phyloP scores from a whole-genome alignment of 2,797 vertebrate species.

The Champsocephalus esox region DNA sequence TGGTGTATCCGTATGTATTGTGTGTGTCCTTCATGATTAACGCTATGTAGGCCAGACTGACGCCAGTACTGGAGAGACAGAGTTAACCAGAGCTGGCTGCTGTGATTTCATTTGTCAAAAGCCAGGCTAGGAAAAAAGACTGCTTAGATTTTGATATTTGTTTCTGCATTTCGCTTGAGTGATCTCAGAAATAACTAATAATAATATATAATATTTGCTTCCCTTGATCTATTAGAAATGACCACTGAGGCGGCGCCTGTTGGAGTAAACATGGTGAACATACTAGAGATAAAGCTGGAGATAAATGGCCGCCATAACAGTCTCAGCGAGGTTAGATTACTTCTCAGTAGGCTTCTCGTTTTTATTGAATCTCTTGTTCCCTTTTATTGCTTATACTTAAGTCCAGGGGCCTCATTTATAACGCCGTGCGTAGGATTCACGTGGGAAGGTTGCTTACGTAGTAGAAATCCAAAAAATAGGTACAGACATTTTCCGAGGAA shows the following conservation, averaged over 20 bases:
- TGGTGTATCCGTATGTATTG: slow-evolving; percentile 10
- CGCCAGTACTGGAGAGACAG: slow-evolving; percentile 27
- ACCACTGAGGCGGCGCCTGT: slow-evolving; percentile 13
- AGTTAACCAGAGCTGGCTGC: slow-evolving; percentile 22
- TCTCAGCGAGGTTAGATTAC: slow-evolving; percentile 20
- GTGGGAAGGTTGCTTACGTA: too few relatives aligned
- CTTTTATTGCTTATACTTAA: slow-evolving; percentile 4
- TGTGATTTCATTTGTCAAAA: slow-evolving; percentile 30
- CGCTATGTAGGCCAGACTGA: slow-evolving; percentile 36
- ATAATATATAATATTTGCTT: not conserved
- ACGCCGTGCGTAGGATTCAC: too few relatives aligned
- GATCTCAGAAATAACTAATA: slow-evolving; percentile 29
- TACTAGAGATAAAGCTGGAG: slow-evolving; percentile 19
- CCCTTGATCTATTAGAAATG: slow-evolving; percentile 32
- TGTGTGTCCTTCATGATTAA: slow-evolving; percentile 50
- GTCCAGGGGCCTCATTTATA: not conserved
- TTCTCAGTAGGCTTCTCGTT: slow-evolving; percentile 4
- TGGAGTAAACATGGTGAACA: slow-evolving; percentile 38
- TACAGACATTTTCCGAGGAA: too few relatives aligned
- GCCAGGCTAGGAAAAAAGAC: slow-evolving; percentile 5
- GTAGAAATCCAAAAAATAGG: too few relatives aligned
- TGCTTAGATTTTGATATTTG: slow-evolving; percentile 15
- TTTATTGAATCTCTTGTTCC: slow-evolving; percentile 25
- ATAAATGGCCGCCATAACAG: slow-evolving; percentile 32
- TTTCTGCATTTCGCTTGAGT: slow-evolving; percentile 25